These are phyloP conservation scores for Psophia crepitans DNA, from an alignment of 2,113 vertebrate species.

Conservation along the genomic window DNA sequence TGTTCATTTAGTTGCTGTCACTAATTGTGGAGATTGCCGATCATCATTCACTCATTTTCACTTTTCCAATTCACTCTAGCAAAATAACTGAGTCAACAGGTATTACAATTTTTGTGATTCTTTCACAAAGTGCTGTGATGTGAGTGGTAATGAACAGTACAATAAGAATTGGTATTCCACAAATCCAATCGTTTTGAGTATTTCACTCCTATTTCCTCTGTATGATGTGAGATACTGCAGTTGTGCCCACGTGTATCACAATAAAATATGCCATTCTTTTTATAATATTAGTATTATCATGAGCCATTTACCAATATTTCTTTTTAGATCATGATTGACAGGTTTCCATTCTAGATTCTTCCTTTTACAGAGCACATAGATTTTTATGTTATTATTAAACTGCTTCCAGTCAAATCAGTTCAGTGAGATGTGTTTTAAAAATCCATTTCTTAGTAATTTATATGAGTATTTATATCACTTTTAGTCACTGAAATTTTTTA, in stretches of 20 bases:
- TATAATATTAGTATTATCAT: not conserved
- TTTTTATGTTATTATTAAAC: not conserved
- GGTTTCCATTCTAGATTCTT: not conserved
- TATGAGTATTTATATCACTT: not conserved
- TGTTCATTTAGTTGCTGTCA: not conserved
- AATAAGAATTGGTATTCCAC: not conserved
- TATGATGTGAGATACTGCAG: not conserved
- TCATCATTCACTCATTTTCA: not conserved
- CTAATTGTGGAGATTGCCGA: not conserved
- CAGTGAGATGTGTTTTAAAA: not conserved
- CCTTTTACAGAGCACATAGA: not conserved
- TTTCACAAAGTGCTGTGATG: not conserved
- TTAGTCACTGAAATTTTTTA: not conserved
- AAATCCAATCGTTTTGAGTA: not conserved
- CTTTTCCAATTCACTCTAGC: not conserved
- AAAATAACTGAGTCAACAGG: not conserved
- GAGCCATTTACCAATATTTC: not conserved
- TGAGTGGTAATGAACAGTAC: not conserved
- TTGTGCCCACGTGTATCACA: not conserved
- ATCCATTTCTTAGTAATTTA: not conserved
- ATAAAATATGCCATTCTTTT: not conserved
- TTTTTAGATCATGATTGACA: not conserved
- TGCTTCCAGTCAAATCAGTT: not conserved
- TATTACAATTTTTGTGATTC: not conserved
- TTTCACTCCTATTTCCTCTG: not conserved